phyloP scores from a whole-genome alignment of 2,888 invertebrate species.

The Seladonia tumulorum region DNA sequence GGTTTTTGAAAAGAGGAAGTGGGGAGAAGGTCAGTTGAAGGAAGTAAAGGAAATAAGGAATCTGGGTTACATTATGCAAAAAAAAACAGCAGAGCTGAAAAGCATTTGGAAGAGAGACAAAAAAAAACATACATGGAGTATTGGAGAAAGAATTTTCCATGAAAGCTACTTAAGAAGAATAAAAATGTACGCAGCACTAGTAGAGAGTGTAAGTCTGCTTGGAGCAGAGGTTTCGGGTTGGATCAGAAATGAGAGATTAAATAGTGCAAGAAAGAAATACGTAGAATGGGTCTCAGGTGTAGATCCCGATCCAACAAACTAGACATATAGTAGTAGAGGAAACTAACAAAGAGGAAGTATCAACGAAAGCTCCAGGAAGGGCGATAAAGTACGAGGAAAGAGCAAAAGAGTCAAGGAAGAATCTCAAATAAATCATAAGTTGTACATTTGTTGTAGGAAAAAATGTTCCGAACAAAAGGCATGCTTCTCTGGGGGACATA shows the following conservation, averaged over 20 bases:
- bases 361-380: neutral
- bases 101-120: neutral
- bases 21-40: neutral
- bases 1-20: conserved; percentile 9
- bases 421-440: too few species aligned
- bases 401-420: neutral
- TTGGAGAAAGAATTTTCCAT: conserved; percentile 7
- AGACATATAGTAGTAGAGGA: neutral
- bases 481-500: too few species aligned
- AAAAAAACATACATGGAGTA: conserved; percentile 16
- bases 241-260: neutral
- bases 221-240: conserved; percentile 16
- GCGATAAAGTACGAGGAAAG: conserved; percentile 15
- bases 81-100: conserved; percentile 14
- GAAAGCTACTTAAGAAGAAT: neutral
- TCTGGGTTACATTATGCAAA: neutral
- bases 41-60: neutral
- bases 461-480: too few species aligned
- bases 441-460: too few species aligned
- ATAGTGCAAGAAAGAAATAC: conserved; percentile 2
- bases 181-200: neutral
- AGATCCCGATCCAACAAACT: conserved; percentile 13
- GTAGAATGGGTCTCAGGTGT: conserved; percentile 16
- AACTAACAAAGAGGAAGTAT: neutral
- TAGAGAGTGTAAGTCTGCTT: neutral